These are phyloP conservation scores for Clepsis dumicolana DNA, from an alignment of 2,888 invertebrate genomes.

Conservation along the genomic window DNA sequence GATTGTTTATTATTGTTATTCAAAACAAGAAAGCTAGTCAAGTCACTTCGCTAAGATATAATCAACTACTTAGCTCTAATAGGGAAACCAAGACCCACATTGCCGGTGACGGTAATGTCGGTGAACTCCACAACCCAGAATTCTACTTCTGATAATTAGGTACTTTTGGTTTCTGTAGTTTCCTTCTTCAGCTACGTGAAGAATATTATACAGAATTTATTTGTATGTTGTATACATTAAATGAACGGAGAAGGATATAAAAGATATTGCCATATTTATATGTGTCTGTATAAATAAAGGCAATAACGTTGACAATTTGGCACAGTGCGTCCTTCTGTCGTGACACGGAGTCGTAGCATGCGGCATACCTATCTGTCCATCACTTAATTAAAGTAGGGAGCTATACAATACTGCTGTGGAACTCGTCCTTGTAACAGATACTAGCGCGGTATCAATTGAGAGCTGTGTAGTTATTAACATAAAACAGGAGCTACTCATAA, in stretches of 20 bases:
- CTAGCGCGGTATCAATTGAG: conserved; percentile 66
- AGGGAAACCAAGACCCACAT: background rate
- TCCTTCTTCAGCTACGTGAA: background rate
- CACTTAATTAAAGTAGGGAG: conserved; percentile 39
- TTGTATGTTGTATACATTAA: background rate
- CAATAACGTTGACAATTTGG: conserved; percentile 15
- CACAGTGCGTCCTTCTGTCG: background rate
- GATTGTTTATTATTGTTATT: background rate
- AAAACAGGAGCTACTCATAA: conserved; percentile 23
- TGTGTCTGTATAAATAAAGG: conserved; percentile 3
- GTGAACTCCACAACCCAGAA: background rate
- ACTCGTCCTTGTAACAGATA: conserved; percentile 72
- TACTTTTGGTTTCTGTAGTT: background rate
- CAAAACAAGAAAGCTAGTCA: background rate
- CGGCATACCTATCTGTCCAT: conserved; percentile 10
- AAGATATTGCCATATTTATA: background rate
- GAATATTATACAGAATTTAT: background rate
- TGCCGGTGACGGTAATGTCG: background rate
- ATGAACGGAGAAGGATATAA: background rate
- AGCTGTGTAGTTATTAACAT: conserved; percentile 53
- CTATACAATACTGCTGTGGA: conserved; percentile 44
- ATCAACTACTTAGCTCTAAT: background rate
- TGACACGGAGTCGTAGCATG: conserved; percentile 1
- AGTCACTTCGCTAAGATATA: background rate
- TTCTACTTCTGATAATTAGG: background rate